Conservation (phyloP, 2,113 vertebrate genomes). For the Poeciliopsis occidentalis region DNA sequence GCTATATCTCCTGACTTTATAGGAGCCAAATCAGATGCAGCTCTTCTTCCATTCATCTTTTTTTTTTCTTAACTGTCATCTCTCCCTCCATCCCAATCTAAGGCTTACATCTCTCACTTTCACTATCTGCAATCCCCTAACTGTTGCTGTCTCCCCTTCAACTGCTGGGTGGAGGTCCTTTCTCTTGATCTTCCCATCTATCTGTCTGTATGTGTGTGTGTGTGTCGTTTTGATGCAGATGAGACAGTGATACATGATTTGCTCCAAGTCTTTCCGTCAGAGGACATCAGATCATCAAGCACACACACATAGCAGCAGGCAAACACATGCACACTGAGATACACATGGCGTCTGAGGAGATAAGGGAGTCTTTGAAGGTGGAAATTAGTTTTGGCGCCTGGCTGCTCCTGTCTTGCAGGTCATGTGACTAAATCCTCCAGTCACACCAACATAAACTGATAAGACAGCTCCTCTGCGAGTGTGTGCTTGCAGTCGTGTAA, state of each 20-base stretch:
- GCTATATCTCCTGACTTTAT: constrained; percentile 33
- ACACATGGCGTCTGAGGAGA: constrained; percentile 67
- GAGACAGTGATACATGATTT: constrained; percentile 77
- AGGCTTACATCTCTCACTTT: constrained; percentile 62
- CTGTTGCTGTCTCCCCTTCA: constrained; percentile 14
- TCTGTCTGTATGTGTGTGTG: constrained; percentile 27
- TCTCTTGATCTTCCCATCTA: constrained; percentile 32
- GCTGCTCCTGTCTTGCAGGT: constrained; percentile 85
- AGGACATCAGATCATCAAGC: constrained; percentile 75
- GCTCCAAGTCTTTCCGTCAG: constrained; percentile 71
- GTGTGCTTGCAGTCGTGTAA: constrained; percentile 31
- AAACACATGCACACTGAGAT: constrained; percentile 11
- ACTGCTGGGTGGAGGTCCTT: constrained; percentile 19
- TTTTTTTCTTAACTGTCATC: constrained; percentile 26
- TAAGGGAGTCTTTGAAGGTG: constrained; percentile 81
- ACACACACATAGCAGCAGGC: constrained; percentile 11
- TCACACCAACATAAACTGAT: constrained; percentile 76
- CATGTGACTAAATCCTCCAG: constrained; percentile 79
- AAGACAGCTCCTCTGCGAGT: constrained; percentile 64
- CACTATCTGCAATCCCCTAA: constrained; percentile 44
- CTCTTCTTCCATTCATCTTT: constrained; percentile 30
- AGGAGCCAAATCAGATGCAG: constrained; percentile 31
- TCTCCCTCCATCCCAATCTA: constrained; percentile 49
- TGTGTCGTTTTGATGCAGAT: constrained; percentile 57
- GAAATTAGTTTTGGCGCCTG: constrained; percentile 81